These are phyloP conservation scores for Halcyon smyrnensis DNA, from an alignment of 2,797 vertebrate species.

Conservation along the genomic window DNA sequence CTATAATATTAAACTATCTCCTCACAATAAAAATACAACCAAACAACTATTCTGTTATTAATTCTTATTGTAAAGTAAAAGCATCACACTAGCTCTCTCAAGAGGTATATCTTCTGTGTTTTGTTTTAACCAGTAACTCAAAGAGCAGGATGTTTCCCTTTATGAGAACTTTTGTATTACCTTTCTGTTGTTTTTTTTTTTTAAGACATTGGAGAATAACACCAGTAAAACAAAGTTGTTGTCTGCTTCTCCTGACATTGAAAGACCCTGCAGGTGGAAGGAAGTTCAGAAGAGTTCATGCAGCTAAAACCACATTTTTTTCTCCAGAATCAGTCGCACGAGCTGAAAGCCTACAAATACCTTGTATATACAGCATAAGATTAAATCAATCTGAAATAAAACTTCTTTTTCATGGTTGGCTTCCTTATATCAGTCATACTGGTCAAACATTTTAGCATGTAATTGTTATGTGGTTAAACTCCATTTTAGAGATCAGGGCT, in stretches of 20 bases:
- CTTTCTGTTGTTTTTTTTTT: background rate
- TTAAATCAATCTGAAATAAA: conserved; percentile 23
- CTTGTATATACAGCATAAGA: background rate
- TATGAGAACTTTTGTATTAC: background rate
- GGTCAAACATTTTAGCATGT: conserved; percentile 14
- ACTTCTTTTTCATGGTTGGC: background rate
- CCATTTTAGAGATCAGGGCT: conserved; percentile 39
- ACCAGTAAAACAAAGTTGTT: background rate
- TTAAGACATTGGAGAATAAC: background rate
- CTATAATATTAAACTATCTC: background rate
- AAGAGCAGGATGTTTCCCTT: background rate
- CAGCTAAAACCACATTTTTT: conserved; percentile 22
- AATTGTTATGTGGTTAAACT: conserved; percentile 56
- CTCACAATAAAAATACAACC: background rate
- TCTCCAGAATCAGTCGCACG: background rate
- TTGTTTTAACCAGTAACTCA: background rate
- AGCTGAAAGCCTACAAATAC: background rate
- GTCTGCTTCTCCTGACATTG: conserved; percentile 15
- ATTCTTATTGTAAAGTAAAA: background rate
- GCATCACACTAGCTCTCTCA: background rate
- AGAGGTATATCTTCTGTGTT: background rate
- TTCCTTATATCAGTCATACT: background rate
- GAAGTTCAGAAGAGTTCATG: conserved; percentile 59
- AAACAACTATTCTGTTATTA: background rate
- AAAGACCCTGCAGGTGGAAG: conserved; percentile 44